phyloP scores from a whole-genome alignment of 2,888 invertebrate species.

The Colostygia pectinataria region DNA sequence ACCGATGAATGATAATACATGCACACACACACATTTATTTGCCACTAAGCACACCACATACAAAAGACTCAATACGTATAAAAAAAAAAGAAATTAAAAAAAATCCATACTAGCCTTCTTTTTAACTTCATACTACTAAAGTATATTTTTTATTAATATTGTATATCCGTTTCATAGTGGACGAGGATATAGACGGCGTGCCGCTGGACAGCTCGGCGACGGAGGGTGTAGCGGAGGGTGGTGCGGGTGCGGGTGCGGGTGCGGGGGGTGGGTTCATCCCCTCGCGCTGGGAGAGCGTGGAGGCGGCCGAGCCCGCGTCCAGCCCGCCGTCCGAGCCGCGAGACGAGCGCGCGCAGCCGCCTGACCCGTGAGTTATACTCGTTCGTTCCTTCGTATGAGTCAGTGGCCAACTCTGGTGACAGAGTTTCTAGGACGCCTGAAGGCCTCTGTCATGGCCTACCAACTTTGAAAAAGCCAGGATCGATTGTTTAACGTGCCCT shows the following conservation, averaged over 20 bases:
- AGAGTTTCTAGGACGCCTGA: too few relatives aligned
- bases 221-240: constrained; percentile 54
- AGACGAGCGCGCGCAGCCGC: constrained; percentile 12
- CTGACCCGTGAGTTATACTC: constrained; percentile 37
- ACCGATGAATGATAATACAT: too few relatives aligned
- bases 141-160: not conserved
- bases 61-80: too few relatives aligned
- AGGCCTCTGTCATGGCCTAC: too few relatives aligned
- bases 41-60: too few relatives aligned
- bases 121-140: too few relatives aligned
- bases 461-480: too few relatives aligned
- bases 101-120: too few relatives aligned
- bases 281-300: constrained; percentile 98
- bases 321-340: constrained; percentile 22
- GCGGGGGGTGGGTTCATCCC: constrained; percentile 86
- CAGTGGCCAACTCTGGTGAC: too few relatives aligned
- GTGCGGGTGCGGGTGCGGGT: constrained; percentile 51
- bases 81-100: too few relatives aligned
- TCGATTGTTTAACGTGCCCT: too few relatives aligned
- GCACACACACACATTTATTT: too few relatives aligned
- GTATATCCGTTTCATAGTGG: constrained; percentile 67
- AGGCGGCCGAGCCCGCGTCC: constrained; percentile 87
- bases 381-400: not conserved
- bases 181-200: constrained; percentile 89
- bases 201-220: constrained; percentile 77